Percentiles rank a stretch among this genome's conserved stretches.
Conservation (phyloP, 2,797 vertebrate species). For the Orientallactaga sibirica region DNA sequence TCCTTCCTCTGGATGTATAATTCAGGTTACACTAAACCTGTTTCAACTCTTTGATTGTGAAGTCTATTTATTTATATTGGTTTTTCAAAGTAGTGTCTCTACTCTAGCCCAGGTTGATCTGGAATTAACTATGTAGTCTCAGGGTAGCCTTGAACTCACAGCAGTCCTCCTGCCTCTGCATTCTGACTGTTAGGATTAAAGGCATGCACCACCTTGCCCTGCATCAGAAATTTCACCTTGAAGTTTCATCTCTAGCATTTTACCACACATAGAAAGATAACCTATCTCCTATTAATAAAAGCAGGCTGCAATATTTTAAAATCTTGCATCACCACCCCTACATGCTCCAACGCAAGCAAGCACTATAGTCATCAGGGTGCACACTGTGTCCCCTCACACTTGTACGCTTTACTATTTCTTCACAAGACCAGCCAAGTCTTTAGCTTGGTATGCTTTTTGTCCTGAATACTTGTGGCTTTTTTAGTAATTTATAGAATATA, state of each 20-base stretch:
- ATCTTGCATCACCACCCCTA: background rate
- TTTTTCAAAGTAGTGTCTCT: too few relatives aligned
- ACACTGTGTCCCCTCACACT: background rate
- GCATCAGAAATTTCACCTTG: background rate
- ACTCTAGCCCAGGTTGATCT: too few relatives aligned
- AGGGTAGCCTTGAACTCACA: too few relatives aligned
- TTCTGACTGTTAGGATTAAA: too few relatives aligned
- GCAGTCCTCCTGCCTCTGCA: too few relatives aligned
- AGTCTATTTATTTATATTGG: background rate
- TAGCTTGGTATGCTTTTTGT: background rate
- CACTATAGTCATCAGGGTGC: background rate
- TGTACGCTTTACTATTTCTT: background rate
- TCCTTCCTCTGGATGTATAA: background rate
- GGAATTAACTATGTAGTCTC: too few relatives aligned
- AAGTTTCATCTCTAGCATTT: background rate
- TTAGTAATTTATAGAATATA: slow-evolving; percentile 30
- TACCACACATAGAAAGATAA: background rate
- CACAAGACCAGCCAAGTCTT: background rate
- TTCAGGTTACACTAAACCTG: slow-evolving; percentile 1
- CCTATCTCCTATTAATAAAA: background rate
- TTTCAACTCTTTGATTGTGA: slow-evolving; percentile 16
- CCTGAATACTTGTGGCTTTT: slow-evolving; percentile 52
- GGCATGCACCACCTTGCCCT: too few relatives aligned
- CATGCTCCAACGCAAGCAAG: background rate
- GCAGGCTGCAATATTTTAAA: background rate